Evolutionary conservation across 2,113 vertebrate genomes (phyloP), one percentile per base, ranked within the genome.

Genomic region (Psittacus erithacus): DNA sequence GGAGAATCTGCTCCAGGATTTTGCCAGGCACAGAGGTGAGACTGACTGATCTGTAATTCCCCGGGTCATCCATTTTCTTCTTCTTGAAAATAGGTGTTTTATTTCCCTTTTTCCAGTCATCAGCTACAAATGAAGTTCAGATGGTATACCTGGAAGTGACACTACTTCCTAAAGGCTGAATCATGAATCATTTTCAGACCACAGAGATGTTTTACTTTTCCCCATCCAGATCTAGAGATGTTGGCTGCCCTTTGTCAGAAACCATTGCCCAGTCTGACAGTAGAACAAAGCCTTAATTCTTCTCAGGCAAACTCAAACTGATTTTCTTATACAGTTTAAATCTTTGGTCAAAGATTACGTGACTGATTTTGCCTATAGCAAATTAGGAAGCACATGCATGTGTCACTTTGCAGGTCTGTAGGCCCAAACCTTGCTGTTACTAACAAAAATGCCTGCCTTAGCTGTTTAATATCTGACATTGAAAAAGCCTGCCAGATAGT

Each of bases 341-440:
- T 76, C 62, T 94, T 75, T 79, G 22, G 10, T n/a, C 10, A 2
- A 78, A 75, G 35, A 83, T 63, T 49, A 84, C 50, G 50, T 82
- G 85, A 62, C 24, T 63, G 55, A 64, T 95, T 94, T 95, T 92
- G n/a, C 70, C 82, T 92, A 49, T 41, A 90, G 70, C 75, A 92
- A 88, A 74, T 82, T 85, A 82, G 18, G 17, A 90, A 87, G 52
- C 28, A 78, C 41, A 5, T 49, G 25, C 3, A 5, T 38, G 4
- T 63, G 47, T 82, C 16, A 0, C 57, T 88, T 85, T 71, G 25
- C 16, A 75, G 62, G 17, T 76, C 38, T 52, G 20, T 38, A 83
- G 68, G 63, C 18, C 39, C 64, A 91, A 73, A 91, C 28, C 23
- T 64, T 92, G 35, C 53, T 81, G 10, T 69, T 75, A 35, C 29